Conservation (phyloP, 2,113 vertebrate genomes). For the Lathamus discolor region DNA sequence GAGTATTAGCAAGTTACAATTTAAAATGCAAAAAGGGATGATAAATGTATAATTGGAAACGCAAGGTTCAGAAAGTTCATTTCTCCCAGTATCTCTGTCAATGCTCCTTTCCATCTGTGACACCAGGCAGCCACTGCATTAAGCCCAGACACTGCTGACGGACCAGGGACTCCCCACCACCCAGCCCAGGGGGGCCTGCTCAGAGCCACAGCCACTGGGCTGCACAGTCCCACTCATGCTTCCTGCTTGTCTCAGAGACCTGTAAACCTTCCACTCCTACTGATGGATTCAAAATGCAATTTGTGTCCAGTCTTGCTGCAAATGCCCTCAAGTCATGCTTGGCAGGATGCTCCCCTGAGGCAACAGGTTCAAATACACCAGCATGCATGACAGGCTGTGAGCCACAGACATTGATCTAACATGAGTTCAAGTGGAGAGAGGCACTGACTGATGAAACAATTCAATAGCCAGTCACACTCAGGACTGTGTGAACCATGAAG, state of each 20-base stretch:
- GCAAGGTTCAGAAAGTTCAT: not conserved
- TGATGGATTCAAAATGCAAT: not conserved
- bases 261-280: not conserved
- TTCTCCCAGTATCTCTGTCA: not conserved
- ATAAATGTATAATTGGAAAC: not conserved
- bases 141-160: not conserved
- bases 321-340: not conserved
- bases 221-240: not conserved
- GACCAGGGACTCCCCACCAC: accelerated
- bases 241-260: not conserved
- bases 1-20: not conserved
- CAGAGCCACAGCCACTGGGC: not conserved
- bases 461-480: not conserved
- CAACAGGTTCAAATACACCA: not conserved
- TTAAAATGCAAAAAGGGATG: not conserved
- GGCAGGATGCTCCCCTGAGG: not conserved
- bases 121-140: not conserved
- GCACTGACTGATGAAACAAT: not conserved
- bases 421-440: not conserved
- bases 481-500: not conserved
- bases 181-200: not conserved
- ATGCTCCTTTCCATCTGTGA: not conserved
- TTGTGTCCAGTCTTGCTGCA: not conserved
- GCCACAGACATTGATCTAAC: not conserved
- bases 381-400: not conserved